Conservation (phyloP, 2,888 invertebrate species). For the Eutolmus rufibarbis region DNA sequence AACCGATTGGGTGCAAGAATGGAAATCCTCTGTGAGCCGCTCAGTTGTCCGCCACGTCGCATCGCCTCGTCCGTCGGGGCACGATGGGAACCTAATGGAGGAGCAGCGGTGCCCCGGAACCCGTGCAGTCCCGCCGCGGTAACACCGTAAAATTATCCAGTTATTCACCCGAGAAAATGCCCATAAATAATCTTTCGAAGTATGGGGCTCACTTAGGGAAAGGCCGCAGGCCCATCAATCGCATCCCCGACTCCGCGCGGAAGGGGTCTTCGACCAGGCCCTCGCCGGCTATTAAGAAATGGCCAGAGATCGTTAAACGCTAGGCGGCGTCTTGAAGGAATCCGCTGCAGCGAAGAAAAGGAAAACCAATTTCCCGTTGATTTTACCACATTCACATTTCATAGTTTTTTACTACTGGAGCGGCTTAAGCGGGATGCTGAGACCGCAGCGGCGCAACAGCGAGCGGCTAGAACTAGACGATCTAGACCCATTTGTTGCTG, state of each 20-base stretch:
- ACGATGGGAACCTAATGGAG: neutral
- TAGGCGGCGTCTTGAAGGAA: neutral
- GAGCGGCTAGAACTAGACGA: neutral
- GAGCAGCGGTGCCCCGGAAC: neutral
- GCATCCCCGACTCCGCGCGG: neutral
- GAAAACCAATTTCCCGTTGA: neutral
- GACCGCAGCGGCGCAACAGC: neutral
- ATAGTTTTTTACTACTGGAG: neutral
- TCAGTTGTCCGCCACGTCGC: neutral
- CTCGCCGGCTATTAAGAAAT: neutral
- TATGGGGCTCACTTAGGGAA: neutral
- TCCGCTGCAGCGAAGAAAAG: neutral
- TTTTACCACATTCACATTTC: neutral
- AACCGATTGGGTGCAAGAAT: neutral
- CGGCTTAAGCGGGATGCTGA: neutral
- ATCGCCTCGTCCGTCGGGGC: neutral
- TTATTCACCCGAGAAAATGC: conserved; percentile 12
- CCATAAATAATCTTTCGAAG: conserved; percentile 10
- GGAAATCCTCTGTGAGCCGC: neutral
- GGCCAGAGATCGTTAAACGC: neutral
- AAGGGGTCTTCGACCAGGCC: neutral
- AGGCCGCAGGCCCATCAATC: neutral
- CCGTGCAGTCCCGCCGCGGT: neutral
- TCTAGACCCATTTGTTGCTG: neutral
- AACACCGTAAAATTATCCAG: conserved; percentile 6